phyloP scores from a whole-genome alignment of 2,888 invertebrate species.

The Stenchaetothrips biformis region DNA sequence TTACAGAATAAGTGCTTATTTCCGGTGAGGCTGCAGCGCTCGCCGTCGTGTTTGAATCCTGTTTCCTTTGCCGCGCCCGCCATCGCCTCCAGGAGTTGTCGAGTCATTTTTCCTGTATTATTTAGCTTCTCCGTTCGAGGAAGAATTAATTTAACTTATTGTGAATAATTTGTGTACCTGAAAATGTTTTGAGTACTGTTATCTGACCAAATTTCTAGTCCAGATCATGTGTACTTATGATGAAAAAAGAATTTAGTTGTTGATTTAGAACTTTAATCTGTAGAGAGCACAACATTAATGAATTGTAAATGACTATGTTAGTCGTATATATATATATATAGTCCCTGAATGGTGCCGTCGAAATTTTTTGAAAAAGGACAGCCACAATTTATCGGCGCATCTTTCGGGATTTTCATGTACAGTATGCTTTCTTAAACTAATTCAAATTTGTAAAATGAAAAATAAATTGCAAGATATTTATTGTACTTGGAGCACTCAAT shows the following conservation, averaged over 20 bases:
- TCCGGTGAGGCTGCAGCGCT: background rate
- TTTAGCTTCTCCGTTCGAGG: no score
- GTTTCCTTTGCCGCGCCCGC: background rate
- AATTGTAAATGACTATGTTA: background rate
- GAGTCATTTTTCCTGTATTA: no score
- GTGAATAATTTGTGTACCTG: background rate
- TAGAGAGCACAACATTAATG: background rate
- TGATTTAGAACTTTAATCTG: background rate
- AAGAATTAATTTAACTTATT: background rate
- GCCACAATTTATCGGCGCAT: background rate
- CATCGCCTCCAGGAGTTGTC: background rate
- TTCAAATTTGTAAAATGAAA: background rate
- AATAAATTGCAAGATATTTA: background rate
- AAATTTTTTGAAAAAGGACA: background rate
- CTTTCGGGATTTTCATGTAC: background rate
- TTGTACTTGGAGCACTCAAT: background rate
- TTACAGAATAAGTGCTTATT: no score
- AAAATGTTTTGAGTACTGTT: background rate
- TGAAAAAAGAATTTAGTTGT: background rate
- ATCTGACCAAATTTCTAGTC: conserved; percentile 21
- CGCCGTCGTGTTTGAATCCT: background rate
- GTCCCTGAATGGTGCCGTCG: background rate
- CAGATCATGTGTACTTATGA: background rate
- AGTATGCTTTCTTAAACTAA: background rate
- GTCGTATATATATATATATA: background rate